Conservation (phyloP, 2,113 vertebrate species). For the Triplophysa tibetana region DNA sequence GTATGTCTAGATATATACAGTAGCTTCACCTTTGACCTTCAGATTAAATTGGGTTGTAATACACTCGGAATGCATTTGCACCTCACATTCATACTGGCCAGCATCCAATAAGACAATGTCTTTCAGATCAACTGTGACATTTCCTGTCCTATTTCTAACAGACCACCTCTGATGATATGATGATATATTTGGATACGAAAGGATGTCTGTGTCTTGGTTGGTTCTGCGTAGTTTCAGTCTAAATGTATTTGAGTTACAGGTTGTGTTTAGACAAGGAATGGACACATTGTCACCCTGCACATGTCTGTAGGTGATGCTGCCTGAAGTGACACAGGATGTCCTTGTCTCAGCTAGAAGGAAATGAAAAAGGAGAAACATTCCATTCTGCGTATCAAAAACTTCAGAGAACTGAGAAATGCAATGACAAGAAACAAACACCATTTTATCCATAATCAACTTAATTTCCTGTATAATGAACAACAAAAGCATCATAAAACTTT, state of each 20-base stretch:
- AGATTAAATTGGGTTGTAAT: background rate
- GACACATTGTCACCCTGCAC: background rate
- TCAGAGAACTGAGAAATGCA: background rate
- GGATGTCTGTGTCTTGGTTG: background rate
- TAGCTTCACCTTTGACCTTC: background rate
- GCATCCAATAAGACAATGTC: background rate
- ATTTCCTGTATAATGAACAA: too few species aligned
- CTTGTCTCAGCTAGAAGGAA: background rate
- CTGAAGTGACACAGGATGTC: background rate
- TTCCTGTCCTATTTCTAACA: background rate
- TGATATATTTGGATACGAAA: background rate
- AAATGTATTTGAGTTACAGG: background rate
- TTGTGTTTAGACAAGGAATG: conserved; percentile 16
- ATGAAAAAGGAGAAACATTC: background rate
- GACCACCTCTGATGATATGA: background rate
- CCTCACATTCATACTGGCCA: background rate
- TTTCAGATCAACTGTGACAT: background rate
- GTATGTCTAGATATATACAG: too few species aligned
- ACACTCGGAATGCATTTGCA: background rate
- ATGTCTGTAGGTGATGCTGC: background rate
- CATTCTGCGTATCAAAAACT: background rate
- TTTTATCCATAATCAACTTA: too few species aligned
- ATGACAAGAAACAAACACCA: too few species aligned
- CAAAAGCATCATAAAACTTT: too few species aligned
- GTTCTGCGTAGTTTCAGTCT: background rate